Evolutionary conservation across 2,113 vertebrate genomes (phyloP).

Genomic region (Podarcis muralis): DNA sequence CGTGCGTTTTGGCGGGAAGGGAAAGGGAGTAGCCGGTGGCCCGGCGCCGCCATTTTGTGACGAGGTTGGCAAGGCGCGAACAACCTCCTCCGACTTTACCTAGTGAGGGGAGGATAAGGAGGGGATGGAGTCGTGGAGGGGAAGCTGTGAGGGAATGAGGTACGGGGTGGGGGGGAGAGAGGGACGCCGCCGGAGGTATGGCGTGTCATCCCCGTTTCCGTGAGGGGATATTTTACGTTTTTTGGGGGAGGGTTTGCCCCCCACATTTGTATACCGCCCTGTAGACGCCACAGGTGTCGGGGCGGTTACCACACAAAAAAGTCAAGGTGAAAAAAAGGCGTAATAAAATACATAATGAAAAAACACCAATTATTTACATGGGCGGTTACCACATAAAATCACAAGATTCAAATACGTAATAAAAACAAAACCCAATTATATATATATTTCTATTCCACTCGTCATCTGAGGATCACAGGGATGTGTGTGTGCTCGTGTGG

Average conservation of each 20-base stretch:
- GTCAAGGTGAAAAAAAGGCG: too few relatives aligned
- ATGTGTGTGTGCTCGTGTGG: too few relatives aligned
- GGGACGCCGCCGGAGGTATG: not conserved
- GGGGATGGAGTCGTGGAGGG: not conserved
- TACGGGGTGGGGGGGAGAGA: not conserved
- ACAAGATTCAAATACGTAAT: too few relatives aligned
- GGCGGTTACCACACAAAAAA: not conserved
- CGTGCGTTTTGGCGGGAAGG: slow-evolving; percentile 3
- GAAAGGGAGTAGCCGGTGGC: not conserved
- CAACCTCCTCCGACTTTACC: too few relatives aligned
- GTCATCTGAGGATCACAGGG: too few relatives aligned
- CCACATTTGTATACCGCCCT: not conserved
- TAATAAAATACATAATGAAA: too few relatives aligned
- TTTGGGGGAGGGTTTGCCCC: too few relatives aligned
- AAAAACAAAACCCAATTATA: too few relatives aligned
- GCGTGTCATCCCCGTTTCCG: not conserved
- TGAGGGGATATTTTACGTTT: not conserved
- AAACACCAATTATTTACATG: too few relatives aligned
- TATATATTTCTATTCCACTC: too few relatives aligned
- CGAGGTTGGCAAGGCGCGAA: not conserved
- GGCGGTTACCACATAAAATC: too few relatives aligned
- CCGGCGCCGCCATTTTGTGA: slow-evolving; percentile 25
- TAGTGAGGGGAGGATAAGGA: not conserved
- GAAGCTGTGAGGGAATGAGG: too few relatives aligned
- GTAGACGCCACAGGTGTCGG: not conserved